Evolutionary conservation across 1,140 invertebrate species (phyloP).

Genomic region (Oreohelix idahoensis): DNA sequence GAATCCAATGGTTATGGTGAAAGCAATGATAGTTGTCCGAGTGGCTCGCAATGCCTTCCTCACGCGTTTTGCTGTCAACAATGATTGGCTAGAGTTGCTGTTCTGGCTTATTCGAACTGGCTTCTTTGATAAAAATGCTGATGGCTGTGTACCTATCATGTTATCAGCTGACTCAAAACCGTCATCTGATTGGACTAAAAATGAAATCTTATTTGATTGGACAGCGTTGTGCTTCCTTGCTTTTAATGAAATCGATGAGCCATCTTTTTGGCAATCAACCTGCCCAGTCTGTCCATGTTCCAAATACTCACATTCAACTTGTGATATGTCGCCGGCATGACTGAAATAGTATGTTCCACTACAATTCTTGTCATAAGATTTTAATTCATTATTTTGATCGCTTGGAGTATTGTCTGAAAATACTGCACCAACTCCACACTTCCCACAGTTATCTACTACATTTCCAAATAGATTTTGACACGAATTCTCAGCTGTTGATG

Average conservation of each 20-base stretch:
- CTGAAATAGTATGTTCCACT: neutral
- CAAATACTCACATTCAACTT: neutral
- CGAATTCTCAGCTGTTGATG: neutral
- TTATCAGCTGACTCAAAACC: neutral
- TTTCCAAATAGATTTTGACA: neutral
- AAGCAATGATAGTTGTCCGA: slow-evolving; percentile 43
- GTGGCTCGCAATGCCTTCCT: slow-evolving; percentile 34
- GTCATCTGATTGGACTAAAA: neutral
- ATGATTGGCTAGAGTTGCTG: slow-evolving; percentile 21
- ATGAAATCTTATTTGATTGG: neutral
- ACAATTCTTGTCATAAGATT: neutral
- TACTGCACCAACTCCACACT: neutral
- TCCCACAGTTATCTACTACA: neutral
- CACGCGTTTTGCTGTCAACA: slow-evolving; percentile 18
- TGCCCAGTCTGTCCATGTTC: neutral
- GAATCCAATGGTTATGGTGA: slow-evolving; percentile 44
- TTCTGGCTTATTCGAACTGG: neutral
- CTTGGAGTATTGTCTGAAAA: neutral
- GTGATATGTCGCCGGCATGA: neutral
- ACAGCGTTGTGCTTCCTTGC: neutral
- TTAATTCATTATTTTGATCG: neutral
- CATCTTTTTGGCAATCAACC: neutral
- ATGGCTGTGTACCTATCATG: neutral
- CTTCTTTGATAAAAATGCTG: neutral
- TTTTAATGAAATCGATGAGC: neutral